Percentiles rank a stretch among this genome's conserved stretches.
phyloP scores from a whole-genome alignment of 2,113 vertebrate genomes.

The Scomber scombrus region DNA sequence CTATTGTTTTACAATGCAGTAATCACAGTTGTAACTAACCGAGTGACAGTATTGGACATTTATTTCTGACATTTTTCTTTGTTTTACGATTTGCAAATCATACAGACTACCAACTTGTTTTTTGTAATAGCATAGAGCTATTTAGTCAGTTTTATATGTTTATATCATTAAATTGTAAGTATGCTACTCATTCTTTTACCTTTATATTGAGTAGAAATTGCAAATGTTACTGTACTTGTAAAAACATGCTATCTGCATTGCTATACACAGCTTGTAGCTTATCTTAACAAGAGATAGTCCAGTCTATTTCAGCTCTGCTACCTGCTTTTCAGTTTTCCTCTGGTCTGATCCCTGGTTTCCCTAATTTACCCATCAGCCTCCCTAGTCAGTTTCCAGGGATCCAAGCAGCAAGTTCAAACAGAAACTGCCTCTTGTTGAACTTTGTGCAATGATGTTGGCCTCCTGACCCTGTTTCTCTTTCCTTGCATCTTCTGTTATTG shows the following conservation, averaged over 20 bases:
- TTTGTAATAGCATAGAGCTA: no score
- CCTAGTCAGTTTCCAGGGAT: constrained; percentile 36
- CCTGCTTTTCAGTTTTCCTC: constrained; percentile 63
- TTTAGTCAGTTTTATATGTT: no score
- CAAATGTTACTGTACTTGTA: no score
- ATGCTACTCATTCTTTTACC: no score
- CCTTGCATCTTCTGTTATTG: constrained; percentile 70
- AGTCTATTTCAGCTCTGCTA: constrained; percentile 35
- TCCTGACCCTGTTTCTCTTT: constrained; percentile 86
- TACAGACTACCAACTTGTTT: neutral
- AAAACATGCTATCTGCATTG: neutral
- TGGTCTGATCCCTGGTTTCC: constrained; percentile 78
- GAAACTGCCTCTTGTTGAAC: constrained; percentile 85
- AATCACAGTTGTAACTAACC: no score
- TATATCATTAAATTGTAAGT: neutral
- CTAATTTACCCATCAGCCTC: constrained; percentile 38
- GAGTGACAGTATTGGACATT: neutral
- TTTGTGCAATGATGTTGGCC: constrained; percentile 86
- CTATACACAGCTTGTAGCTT: neutral
- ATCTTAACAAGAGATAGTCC: neutral
- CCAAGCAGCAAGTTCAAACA: constrained; percentile 59
- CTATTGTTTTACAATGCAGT: neutral
- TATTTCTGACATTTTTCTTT: neutral
- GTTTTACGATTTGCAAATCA: neutral
- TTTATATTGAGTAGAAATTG: neutral